Evolutionary conservation across 2,888 invertebrate genomes (phyloP), one percentile per base, ranked within the genome.

Genomic region (Teleogryllus oceanicus): DNA sequence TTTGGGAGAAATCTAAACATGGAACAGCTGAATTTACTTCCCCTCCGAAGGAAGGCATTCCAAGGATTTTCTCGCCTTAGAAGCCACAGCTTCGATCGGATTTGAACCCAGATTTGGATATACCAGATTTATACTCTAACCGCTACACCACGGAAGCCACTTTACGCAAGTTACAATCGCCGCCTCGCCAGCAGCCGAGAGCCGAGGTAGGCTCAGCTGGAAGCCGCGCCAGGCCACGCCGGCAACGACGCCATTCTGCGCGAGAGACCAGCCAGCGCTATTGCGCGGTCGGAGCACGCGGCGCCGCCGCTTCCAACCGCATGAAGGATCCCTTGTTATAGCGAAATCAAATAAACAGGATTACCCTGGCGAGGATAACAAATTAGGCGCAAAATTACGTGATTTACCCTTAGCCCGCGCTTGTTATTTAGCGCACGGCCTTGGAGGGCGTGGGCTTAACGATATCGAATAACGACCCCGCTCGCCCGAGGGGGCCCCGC

Each of bases 271-370:
- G 62, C n/a, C 62, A 62, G 62, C 62, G 62, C 62, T n/a, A 62
- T n/a, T 62, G 16, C 62, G 62, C 13, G 16, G 62, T n/a, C 62
- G 62, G 16, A 62, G 62, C 62, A 13, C 13, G 16, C 62, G 62
- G 16, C 62, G n/a, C 62, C 62, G n/a, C 62, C 62, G n/a, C 62
- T n/a, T 13, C 62, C 62, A n/a, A 13, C 62, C 13, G 13, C 62
- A 18, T 13, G n/a, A n/a, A 62, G 62, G n/a, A 18, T n/a, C 62
- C 62, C 62, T 62, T 62, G 62, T 62, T 62, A 62, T 13, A 62
- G 62, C 62, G 62, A 62, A 62, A 62, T 62, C 62, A 62, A 62
- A 62, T 62, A 62, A 62, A 62, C 62, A 62, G 62, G 62, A 62
- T 62, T 62, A 62, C 16, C 62, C n/a, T n/a, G 62, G 62, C 62